phyloP scores from a whole-genome alignment of 1,140 invertebrate species.

The Diorhabda sublineata region DNA sequence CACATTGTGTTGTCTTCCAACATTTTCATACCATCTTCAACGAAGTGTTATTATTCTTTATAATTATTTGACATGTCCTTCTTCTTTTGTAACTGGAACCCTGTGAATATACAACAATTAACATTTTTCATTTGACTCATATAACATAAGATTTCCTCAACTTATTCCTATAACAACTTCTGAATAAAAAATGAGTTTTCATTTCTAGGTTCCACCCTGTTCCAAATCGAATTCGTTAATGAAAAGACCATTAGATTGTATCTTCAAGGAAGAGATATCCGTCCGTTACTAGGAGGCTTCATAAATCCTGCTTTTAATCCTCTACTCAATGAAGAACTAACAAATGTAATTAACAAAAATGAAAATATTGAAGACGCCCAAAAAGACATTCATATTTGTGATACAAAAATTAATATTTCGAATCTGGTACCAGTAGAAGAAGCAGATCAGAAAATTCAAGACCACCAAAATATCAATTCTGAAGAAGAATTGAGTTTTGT shows the following conservation, averaged over 20 bases:
- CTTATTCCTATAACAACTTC: too few species aligned
- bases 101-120: too few species aligned
- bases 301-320: constrained; percentile 22
- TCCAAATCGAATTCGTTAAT: constrained; percentile 36
- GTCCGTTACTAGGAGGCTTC: constrained; percentile 28
- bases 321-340: background rate
- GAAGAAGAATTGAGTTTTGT: background rate
- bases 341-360: background rate
- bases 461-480: background rate
- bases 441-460: background rate
- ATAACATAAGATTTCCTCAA: too few species aligned
- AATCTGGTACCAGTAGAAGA: background rate
- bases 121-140: too few species aligned
- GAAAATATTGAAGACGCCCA: constrained; percentile 4
- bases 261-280: constrained; percentile 34
- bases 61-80: too few species aligned
- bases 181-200: background rate
- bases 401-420: too few species aligned
- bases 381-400: constrained; percentile 17
- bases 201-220: constrained; percentile 29
- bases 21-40: too few species aligned
- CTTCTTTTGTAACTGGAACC: too few species aligned
- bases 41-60: too few species aligned
- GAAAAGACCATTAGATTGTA: constrained; percentile 35
- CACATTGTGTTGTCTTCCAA: too few species aligned